Conservation (phyloP, 2,888 invertebrate species). For the Oscheius sp. region DNA sequence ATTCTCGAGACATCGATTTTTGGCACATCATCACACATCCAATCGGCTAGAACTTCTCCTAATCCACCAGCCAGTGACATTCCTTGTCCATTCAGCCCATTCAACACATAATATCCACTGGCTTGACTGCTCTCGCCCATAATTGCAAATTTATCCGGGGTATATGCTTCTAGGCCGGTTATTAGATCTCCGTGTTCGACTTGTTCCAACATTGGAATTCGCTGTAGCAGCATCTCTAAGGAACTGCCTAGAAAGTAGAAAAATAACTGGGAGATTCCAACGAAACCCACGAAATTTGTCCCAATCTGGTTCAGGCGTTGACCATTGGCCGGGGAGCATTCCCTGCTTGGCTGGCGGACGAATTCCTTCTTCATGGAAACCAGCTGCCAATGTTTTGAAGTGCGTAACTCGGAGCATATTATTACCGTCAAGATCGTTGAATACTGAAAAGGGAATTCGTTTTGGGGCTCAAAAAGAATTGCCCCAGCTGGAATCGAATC, state of each 20-base stretch:
- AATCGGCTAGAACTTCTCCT: constrained; percentile 78
- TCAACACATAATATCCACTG: constrained; percentile 88
- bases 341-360: constrained; percentile 48
- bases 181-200: constrained; percentile 85
- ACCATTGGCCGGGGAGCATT: constrained; percentile 64
- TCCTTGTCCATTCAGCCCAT: constrained; percentile 96
- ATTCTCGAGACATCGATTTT: constrained; percentile 84
- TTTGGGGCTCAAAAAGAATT: no score
- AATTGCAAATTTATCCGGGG: constrained; percentile 95
- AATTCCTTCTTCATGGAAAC: constrained; percentile 63
- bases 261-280: constrained; percentile 67
- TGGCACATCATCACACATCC: constrained; percentile 38
- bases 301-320: constrained; percentile 81
- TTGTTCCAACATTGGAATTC: constrained; percentile 84
- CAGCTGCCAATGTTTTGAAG: constrained; percentile 67
- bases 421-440: constrained; percentile 88
- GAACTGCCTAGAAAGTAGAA: constrained; percentile 78
- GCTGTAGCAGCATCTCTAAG: constrained; percentile 85
- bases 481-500: no score
- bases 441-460: constrained; percentile 76
- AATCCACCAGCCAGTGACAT: constrained; percentile 93
- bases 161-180: constrained; percentile 93
- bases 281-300: constrained; percentile 85
- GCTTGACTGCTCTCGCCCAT: constrained; percentile 91
- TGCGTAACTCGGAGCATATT: constrained; percentile 82